Evolutionary conservation across 2,113 vertebrate genomes (phyloP).

Genomic region (Amblyopsis rosae): DNA sequence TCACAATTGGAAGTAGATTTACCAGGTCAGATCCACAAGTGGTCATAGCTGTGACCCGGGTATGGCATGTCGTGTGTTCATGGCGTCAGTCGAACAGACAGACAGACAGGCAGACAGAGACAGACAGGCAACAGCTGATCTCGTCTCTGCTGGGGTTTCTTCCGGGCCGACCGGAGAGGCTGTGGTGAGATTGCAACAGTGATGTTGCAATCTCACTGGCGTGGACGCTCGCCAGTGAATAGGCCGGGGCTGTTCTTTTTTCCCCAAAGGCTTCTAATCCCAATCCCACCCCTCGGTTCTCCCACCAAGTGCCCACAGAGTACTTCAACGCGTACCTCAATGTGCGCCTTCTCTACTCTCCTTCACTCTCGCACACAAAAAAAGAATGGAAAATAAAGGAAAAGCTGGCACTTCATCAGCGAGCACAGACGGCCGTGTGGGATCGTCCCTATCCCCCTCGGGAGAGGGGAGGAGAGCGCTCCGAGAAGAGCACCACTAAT

Average conservation of each 20-base stretch:
- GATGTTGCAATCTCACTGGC: too few species aligned
- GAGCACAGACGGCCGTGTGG: constrained; percentile 74
- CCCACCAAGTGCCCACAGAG: constrained; percentile 45
- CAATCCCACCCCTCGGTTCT: constrained; percentile 32
- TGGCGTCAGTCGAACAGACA: too few species aligned
- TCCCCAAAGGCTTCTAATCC: neutral
- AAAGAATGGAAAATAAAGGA: constrained; percentile 41
- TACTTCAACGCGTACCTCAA: constrained; percentile 24
- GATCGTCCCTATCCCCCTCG: constrained; percentile 59
- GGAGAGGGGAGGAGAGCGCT: constrained; percentile 48
- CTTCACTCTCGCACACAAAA: constrained; percentile 2
- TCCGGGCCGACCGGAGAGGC: too few species aligned
- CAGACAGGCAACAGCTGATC: too few species aligned
- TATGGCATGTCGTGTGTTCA: too few species aligned
- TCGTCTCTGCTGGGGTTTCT: too few species aligned
- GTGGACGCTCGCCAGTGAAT: too few species aligned
- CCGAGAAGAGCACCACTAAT: constrained; percentile 74
- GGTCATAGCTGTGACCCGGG: too few species aligned
- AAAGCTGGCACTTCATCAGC: constrained; percentile 74
- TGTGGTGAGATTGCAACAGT: neutral
- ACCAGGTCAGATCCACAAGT: too few species aligned
- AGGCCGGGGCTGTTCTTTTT: neutral
- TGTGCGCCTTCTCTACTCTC: constrained; percentile 39
- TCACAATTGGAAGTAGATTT: too few species aligned
- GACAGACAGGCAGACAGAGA: too few species aligned